Evolutionary conservation across 2,113 vertebrate species (phyloP), one percentile per base, ranked within the genome.

Genomic region (Lagopus muta): DNA sequence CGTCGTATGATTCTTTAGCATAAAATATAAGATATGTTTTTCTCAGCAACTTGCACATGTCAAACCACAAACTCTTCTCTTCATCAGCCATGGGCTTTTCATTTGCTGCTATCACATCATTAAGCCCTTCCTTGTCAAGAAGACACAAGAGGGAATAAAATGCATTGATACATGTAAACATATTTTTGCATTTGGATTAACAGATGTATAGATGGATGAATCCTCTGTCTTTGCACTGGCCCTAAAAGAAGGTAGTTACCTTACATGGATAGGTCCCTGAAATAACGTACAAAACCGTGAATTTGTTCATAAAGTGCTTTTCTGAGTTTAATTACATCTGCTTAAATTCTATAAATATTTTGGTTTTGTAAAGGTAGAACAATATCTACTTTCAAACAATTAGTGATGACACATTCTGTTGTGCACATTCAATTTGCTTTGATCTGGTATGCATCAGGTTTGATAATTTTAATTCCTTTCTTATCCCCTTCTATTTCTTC

Each of bases 261-360:
- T 82, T 28, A 45, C 32, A 27, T n/a, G n/a, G 70, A 19, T 19
- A 54, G 8, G 20, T 20, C 36, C 75, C 79, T 84, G 47, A 82
- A 83, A 64, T n/a, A 65, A 77, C 2, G 0, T 22, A 2, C 0
- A 0, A 27, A 42, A 69, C 11, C 13, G 24, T 10, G 5, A 28
- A 52, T 80, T 81, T 21, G 8, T 15, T 20, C n/a, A 52, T 25
- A 32, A 60, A 61, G 69, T 30, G 5, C 4, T 65, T 52, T 80
- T 76, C 52, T 47, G 34, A 2, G 2, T 14, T 52, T 34, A 43
- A 82, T 74, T 58, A 28, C 7, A 43, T 3, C 13, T 21, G 8
- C 5, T 52, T 81, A 82, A 71, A 57, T 50, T 2, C 64, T 21
- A 18, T 71, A 77, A 22, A 28, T 18, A 32, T 1, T 34, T 64